Evolutionary conservation across 23 tunicate genomes (phyloP), one percentile per base, ranked within the genome.

Genomic region (Trididemnum miniatum): DNA sequence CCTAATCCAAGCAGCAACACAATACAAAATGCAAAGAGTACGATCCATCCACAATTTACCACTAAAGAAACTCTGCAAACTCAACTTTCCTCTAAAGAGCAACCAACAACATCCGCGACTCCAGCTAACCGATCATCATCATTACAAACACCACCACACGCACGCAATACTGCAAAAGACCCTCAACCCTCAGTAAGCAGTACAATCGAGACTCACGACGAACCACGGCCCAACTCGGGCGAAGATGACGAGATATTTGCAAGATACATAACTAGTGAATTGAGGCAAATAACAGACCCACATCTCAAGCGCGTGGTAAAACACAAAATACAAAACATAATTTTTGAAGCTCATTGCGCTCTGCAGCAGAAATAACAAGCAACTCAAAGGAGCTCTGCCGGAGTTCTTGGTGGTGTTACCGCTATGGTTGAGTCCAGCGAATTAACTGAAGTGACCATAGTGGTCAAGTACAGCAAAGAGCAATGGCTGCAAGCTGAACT

Each of bases 281-380:
- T 77, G 37, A 50, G 82, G 4, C 82, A 77, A 57, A 77, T 77
- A 7, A 77, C 30, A 52, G 67, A 77, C 67, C 9, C 66, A 36
- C 82, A 77, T 26, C 22, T 77, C 9, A 77, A 77, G 67, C 26
- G 82, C 30, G 25, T 77, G 2, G 82, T 77, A n/a, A 77, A 77
- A 33, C 66, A 77, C 30, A 57, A 54, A 52, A 77, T 77, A 51
- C 82, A 77, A 33, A 77, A 77, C 82, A 32, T 77, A 27, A 77
- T 77, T 9, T 77, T 77, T 57, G 82, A 77, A 77, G 82, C 82
- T 31, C 82, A 77, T 33, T 77, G 82, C 37, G 7, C 67, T 35
- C 26, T 77, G 5, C 82, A 38, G 32, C 36, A 38, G 9, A 30
- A 67, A 32, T n/a, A 62, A 62, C 15, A 44, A 9, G 54, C 15